A percentile compares a stretch with the other conserved stretches of the same genome.
Conservation (phyloP, 2,888 invertebrate genomes). For the Oxycera nigricornis region DNA sequence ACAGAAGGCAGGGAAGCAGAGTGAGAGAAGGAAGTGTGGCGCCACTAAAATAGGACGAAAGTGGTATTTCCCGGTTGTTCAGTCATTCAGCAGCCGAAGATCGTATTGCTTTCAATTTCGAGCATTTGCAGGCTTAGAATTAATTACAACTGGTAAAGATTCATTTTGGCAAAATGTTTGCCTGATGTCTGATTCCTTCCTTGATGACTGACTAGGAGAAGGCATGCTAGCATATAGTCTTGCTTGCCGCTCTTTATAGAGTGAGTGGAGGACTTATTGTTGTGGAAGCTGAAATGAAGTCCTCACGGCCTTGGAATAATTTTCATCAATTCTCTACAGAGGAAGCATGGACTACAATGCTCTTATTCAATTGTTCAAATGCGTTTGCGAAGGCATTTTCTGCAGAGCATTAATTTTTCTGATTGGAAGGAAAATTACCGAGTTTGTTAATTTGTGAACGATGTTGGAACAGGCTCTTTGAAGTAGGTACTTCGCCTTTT, state of each 20-base stretch:
- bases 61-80: background rate
- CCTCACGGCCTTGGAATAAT: background rate
- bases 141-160: slow-evolving; percentile 18
- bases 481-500: too few species aligned
- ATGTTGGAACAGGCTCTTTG: too few species aligned
- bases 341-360: too few species aligned
- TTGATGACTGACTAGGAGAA: background rate
- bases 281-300: slow-evolving; percentile 8
- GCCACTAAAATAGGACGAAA: too few species aligned
- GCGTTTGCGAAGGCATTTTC: too few species aligned
- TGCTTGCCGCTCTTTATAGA: background rate
- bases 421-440: too few species aligned
- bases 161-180: slow-evolving; percentile 21
- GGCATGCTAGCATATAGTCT: background rate
- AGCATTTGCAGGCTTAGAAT: slow-evolving; percentile 29
- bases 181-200: slow-evolving; percentile 23
- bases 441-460: too few species aligned
- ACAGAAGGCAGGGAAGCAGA: background rate
- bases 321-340: slow-evolving; percentile 46
- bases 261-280: background rate
- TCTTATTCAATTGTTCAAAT: too few species aligned
- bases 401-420: too few species aligned
- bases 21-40: too few species aligned
- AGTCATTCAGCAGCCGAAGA: background rate
- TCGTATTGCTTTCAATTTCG: slow-evolving; percentile 21